Percentiles rank a stretch among this genome's conserved stretches.
phyloP scores from a whole-genome alignment of 2,113 vertebrate species.

The Aegithalos caudatus region DNA sequence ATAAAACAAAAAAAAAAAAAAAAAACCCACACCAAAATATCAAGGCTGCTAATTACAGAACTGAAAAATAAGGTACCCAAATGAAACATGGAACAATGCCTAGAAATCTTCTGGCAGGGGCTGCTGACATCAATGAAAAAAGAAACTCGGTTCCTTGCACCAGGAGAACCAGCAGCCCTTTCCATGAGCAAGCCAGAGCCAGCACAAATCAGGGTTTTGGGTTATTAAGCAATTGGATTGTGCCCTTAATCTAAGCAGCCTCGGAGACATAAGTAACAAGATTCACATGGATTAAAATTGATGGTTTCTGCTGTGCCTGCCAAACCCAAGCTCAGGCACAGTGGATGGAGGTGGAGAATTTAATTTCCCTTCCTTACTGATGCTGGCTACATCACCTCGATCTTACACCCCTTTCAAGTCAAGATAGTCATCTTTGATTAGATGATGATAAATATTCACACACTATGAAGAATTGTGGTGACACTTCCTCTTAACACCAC shows the following conservation, averaged over 20 bases:
- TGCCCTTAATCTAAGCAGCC: conserved; percentile 23
- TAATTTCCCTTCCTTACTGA: conserved; percentile 5
- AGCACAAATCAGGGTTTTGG: not conserved
- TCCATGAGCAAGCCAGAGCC: not conserved
- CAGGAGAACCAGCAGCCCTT: not conserved
- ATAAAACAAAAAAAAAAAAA: too few species aligned
- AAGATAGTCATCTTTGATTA: not conserved
- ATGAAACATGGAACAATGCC: not conserved
- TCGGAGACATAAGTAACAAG: conserved; percentile 12
- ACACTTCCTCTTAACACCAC: not conserved
- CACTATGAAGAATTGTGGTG: not conserved
- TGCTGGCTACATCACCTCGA: not conserved
- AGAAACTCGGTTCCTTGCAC: not conserved
- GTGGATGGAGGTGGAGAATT: not conserved
- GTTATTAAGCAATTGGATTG: conserved; percentile 33
- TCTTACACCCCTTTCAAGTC: not conserved
- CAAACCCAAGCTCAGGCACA: not conserved
- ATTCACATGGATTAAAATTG: conserved; percentile 41
- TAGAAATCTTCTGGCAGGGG: not conserved
- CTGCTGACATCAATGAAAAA: not conserved
- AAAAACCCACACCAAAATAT: not conserved
- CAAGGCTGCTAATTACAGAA: not conserved
- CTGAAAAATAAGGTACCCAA: not conserved
- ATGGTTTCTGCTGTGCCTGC: not conserved
- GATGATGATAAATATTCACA: not conserved